Evolutionary conservation across 2,888 invertebrate genomes (phyloP).

Genomic region (Quadroppia sp.): DNA sequence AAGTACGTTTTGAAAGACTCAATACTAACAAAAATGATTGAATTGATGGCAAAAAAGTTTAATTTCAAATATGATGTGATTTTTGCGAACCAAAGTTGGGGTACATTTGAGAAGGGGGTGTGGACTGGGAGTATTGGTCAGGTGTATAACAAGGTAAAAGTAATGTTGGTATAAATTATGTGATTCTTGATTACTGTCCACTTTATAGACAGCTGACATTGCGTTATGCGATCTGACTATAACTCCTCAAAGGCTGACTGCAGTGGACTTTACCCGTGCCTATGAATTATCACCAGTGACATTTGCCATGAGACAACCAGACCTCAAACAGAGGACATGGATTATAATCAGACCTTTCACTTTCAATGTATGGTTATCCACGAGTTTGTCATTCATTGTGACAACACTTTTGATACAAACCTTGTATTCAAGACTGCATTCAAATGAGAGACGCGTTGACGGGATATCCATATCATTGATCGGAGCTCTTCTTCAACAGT

Average conservation of each 20-base stretch:
- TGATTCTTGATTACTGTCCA: neutral
- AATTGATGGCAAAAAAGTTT: neutral
- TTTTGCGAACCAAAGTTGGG: constrained; percentile 23
- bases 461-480: constrained; percentile 15
- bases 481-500: constrained; percentile 7
- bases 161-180: neutral
- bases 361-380: neutral
- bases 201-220: constrained; percentile 25
- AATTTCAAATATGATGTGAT: neutral
- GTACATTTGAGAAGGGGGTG: neutral
- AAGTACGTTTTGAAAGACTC: constrained; percentile 13
- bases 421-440: neutral
- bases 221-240: constrained; percentile 21
- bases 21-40: neutral
- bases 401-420: neutral
- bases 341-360: neutral
- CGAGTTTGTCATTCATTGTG: neutral
- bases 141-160: neutral
- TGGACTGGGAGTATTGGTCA: constrained; percentile 12
- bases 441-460: neutral
- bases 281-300: neutral
- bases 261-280: constrained; percentile 23
- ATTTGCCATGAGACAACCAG: constrained; percentile 14
- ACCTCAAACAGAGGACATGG: constrained; percentile 6
- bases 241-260: constrained; percentile 2